Evolutionary conservation across 2,113 vertebrate genomes (phyloP).

Genomic region (Electrona antarctica): DNA sequence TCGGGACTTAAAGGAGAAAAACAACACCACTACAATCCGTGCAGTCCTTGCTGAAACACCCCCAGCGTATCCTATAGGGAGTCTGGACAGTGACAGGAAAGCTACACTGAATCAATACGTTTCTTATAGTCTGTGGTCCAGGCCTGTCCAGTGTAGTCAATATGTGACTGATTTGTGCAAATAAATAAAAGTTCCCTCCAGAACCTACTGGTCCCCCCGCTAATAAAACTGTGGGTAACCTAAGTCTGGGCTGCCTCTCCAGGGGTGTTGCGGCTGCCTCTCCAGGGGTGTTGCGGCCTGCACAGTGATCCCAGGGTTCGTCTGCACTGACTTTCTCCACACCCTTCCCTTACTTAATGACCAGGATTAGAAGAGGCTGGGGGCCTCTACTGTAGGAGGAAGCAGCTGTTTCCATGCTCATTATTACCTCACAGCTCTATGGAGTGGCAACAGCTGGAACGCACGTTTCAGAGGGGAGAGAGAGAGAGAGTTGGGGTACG

Average conservation of each 20-base stretch:
- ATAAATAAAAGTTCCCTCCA: constrained; percentile 58
- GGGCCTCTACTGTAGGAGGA: constrained; percentile 78
- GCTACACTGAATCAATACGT: constrained; percentile 21
- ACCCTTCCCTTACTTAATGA: constrained; percentile 78
- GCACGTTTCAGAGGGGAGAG: constrained; percentile 67
- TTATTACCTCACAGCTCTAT: constrained; percentile 76
- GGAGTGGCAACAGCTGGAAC: constrained; percentile 79
- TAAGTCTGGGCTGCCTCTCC: constrained; percentile 63
- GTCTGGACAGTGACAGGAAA: constrained; percentile 28
- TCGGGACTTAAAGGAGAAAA: constrained; percentile 8
- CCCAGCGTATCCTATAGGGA: constrained; percentile 2
- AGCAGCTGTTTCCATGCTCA: constrained; percentile 81
- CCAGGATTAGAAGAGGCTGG: constrained; percentile 76
- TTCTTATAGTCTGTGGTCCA: constrained; percentile 46
- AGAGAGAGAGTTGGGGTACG: constrained; percentile 55
- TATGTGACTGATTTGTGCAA: constrained; percentile 67
- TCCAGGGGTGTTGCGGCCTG: constrained; percentile 64
- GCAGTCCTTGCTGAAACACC: constrained; percentile 12
- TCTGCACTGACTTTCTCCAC: constrained; percentile 45
- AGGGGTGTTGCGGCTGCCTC: constrained; percentile 53
- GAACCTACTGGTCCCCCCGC: constrained; percentile 58
- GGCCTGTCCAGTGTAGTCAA: constrained; percentile 58
- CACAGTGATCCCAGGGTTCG: constrained; percentile 38
- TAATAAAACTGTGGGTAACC: constrained; percentile 70
- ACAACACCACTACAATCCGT: background rate